Evolutionary conservation across 2,113 vertebrate species (phyloP).

Genomic region (Falcunculus frontatus): DNA sequence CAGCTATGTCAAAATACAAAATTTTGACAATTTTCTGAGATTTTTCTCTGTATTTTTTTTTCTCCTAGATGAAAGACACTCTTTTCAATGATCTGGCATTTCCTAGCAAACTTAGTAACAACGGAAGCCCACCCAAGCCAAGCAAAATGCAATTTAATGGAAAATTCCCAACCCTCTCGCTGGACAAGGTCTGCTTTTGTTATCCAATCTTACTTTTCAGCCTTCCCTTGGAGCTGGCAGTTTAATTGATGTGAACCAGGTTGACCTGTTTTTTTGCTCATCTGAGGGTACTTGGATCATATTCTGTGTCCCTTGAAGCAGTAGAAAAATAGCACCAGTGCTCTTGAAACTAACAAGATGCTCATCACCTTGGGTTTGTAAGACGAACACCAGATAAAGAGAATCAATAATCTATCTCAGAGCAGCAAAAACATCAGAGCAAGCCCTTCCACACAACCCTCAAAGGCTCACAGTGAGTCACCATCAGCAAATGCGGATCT

Average conservation of each 20-base stretch:
- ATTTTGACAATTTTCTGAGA: not conserved
- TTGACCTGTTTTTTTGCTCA: slow-evolving; percentile 15
- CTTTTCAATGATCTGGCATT: not conserved
- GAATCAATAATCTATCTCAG: slow-evolving; percentile 67
- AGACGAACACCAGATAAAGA: slow-evolving; percentile 62
- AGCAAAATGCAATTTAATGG: not conserved
- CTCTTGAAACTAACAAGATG: slow-evolving; percentile 60
- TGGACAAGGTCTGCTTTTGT: slow-evolving; percentile 28
- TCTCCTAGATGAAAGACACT: not conserved
- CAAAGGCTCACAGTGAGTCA: slow-evolving; percentile 57
- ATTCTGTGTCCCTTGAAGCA: slow-evolving; percentile 47
- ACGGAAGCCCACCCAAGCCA: not conserved
- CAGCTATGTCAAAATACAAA: not conserved
- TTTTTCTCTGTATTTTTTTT: not conserved
- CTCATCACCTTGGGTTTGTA: slow-evolving; percentile 66
- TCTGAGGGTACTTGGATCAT: slow-evolving; percentile 47
- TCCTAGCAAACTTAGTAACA: not conserved
- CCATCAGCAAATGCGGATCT: slow-evolving; percentile 34
- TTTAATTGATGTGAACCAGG: slow-evolving; percentile 50
- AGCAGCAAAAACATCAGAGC: slow-evolving; percentile 56
- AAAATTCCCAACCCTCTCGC: not conserved
- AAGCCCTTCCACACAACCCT: slow-evolving; percentile 46
- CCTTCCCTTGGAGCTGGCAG: not conserved
- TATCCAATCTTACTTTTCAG: not conserved
- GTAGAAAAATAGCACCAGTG: slow-evolving; percentile 55